Evolutionary conservation across 2,888 invertebrate genomes (phyloP).

Genomic region (Craniophora ligustri): DNA sequence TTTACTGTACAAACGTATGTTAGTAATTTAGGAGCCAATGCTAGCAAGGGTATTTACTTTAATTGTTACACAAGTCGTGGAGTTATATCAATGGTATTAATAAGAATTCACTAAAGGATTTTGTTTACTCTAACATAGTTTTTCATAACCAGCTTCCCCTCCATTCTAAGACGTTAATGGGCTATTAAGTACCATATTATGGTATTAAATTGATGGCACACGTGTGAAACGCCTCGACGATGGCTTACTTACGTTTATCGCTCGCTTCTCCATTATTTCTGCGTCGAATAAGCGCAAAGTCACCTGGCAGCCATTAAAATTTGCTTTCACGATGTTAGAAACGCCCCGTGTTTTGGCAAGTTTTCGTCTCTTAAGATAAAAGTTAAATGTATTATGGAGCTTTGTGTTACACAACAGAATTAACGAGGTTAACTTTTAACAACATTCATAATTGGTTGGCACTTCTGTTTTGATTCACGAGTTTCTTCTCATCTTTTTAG

Average conservation of each 20-base stretch:
- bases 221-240: conserved; percentile 47
- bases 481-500: background rate
- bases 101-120: too few species aligned
- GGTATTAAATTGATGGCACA: conserved; percentile 47
- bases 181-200: conserved; percentile 47
- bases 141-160: conserved; percentile 32
- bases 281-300: conserved; percentile 54
- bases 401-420: background rate
- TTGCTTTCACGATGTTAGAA: conserved; percentile 56
- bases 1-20: too few species aligned
- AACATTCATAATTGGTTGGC: background rate
- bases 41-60: too few species aligned
- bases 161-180: conserved; percentile 46
- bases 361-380: conserved; percentile 18
- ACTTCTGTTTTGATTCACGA: background rate
- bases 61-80: too few species aligned
- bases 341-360: conserved; percentile 17
- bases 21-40: too few species aligned
- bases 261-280: conserved; percentile 48
- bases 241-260: conserved; percentile 45
- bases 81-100: too few species aligned
- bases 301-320: conserved; percentile 63
- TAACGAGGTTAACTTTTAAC: background rate
- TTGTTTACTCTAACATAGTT: conserved; percentile 33
- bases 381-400: conserved; percentile 3